Conservation (phyloP, 2,113 vertebrate genomes). For the Percina caprodes region DNA sequence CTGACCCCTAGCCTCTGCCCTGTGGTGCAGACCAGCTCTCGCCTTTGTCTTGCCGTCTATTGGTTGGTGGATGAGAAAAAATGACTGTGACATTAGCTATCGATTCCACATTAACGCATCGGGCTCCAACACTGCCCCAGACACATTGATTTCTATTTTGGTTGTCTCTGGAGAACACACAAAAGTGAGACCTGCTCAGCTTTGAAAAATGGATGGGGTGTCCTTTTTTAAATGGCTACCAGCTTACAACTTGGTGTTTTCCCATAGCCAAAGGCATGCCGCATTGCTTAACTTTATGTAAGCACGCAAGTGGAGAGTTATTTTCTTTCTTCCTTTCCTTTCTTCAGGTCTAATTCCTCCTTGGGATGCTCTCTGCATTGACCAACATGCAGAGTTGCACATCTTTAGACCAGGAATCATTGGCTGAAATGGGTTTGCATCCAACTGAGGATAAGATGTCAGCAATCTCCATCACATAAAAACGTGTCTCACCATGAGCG, state of each 20-base stretch:
- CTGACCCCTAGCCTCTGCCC: conserved; percentile 51
- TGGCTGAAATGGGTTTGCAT: background rate
- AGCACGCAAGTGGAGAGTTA: background rate
- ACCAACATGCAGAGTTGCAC: background rate
- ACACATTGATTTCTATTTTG: conserved; percentile 81
- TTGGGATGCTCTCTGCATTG: background rate
- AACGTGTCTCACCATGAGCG: background rate
- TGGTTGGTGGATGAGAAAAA: conserved; percentile 77
- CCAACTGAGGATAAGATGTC: background rate
- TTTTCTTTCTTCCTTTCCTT: background rate
- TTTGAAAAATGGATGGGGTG: conserved; percentile 67
- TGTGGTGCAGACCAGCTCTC: conserved; percentile 13
- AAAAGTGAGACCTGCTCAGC: conserved; percentile 59
- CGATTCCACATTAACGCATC: conserved; percentile 80
- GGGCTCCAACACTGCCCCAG: conserved; percentile 64
- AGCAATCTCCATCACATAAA: background rate
- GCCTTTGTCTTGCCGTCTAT: conserved; percentile 21
- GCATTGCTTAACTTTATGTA: conserved; percentile 2
- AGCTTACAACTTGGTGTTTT: conserved; percentile 35
- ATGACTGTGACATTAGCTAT: conserved; percentile 81
- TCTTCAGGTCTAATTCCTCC: background rate
- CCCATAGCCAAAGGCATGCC: conserved; percentile 3
- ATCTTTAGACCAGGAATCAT: background rate
- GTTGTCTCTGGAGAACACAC: conserved; percentile 68
- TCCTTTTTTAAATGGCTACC: conserved; percentile 54